phyloP scores from a whole-genome alignment of 1,140 invertebrate genomes.

The Popillia japonica region DNA sequence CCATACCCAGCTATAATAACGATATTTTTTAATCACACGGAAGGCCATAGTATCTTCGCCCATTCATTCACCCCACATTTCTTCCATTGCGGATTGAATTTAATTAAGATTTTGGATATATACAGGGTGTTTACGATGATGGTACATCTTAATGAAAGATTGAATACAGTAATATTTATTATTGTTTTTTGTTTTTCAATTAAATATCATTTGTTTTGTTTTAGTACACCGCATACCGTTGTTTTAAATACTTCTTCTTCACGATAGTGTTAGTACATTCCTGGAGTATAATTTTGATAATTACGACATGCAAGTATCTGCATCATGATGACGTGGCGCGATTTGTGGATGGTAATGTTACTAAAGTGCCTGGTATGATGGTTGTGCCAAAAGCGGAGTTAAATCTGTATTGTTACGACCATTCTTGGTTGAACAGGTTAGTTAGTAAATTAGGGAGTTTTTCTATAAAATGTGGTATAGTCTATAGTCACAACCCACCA shows the following conservation, averaged over 20 bases:
- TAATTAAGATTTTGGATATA: conserved; percentile 60
- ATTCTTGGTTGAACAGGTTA: conserved; percentile 44
- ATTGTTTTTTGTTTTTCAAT: too few species aligned
- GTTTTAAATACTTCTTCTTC: conserved; percentile 60
- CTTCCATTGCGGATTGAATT: conserved; percentile 58
- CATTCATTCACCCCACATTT: conserved; percentile 55
- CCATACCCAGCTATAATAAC: conserved; percentile 61
- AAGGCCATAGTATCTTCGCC: conserved; percentile 55
- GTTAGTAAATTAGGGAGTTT: too few species aligned
- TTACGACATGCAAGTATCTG: conserved; percentile 59
- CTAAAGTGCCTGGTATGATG: conserved; percentile 49
- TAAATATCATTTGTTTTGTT: too few species aligned
- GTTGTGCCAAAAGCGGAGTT: conserved; percentile 48
- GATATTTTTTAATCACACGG: conserved; percentile 58
- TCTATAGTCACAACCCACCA: too few species aligned
- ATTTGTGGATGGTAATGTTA: background rate
- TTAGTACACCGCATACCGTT: conserved; percentile 61
- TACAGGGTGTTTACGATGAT: conserved; percentile 60
- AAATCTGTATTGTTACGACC: conserved; percentile 42
- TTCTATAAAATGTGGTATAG: too few species aligned
- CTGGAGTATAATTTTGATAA: conserved; percentile 60
- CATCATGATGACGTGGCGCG: conserved; percentile 48
- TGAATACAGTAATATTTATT: conserved; percentile 53
- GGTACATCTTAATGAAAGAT: conserved; percentile 58
- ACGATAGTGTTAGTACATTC: conserved; percentile 61